phyloP scores from a whole-genome alignment of 1,140 invertebrate genomes.

The Spodoptera frugiperda region DNA sequence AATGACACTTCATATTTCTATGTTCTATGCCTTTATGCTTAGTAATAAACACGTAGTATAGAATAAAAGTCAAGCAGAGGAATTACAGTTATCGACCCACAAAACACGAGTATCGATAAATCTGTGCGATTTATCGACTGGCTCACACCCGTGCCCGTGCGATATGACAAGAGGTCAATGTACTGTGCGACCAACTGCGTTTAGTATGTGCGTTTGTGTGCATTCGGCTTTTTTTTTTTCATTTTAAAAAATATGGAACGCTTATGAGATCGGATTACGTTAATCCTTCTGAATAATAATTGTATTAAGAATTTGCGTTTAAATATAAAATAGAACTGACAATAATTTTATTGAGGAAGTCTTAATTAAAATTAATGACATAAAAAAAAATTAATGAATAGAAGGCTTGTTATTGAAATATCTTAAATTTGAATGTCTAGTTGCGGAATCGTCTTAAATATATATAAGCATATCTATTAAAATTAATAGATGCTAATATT shows the following conservation, averaged over 20 bases:
- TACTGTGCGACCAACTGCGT: conserved; percentile 35
- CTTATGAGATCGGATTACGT: conserved; percentile 19
- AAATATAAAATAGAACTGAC: not conserved
- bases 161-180: conserved; percentile 47
- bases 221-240: conserved; percentile 22
- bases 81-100: conserved; percentile 46
- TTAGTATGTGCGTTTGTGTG: conserved; percentile 42
- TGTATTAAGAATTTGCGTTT: too few relatives aligned
- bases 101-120: conserved; percentile 45
- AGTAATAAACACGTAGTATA: not conserved
- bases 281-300: not conserved
- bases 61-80: conserved; percentile 29
- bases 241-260: conserved; percentile 4
- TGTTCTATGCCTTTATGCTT: too few relatives aligned
- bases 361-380: too few relatives aligned
- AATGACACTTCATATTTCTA: too few relatives aligned
- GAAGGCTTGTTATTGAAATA: too few relatives aligned
- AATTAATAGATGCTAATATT: too few relatives aligned
- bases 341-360: too few relatives aligned
- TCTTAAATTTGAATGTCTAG: too few relatives aligned
- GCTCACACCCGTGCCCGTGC: conserved; percentile 35
- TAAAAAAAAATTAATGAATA: too few relatives aligned
- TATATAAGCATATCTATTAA: too few relatives aligned
- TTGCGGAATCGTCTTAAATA: too few relatives aligned
- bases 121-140: conserved; percentile 44